Evolutionary conservation across 2,888 invertebrate species (phyloP).

Genomic region (Bellardia bayeri): DNA sequence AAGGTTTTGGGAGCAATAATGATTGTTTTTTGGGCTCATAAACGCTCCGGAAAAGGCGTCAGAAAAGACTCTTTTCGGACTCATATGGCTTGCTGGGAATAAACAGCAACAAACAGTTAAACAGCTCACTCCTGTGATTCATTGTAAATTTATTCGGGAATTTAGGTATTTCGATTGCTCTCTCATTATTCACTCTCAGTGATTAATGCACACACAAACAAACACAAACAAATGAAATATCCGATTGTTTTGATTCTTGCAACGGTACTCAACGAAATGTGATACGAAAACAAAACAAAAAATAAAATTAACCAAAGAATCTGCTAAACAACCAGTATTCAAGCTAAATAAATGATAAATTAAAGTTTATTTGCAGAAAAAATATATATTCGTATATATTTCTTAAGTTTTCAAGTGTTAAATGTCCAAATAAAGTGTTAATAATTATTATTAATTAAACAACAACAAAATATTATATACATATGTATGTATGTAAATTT

Average conservation of each 20-base stretch:
- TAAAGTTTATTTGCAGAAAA: neutral
- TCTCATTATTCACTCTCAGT: constrained; percentile 11
- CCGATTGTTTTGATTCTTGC: constrained; percentile 19
- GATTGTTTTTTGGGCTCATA: too few species aligned
- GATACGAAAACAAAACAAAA: constrained; percentile 49
- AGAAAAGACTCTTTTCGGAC: too few species aligned
- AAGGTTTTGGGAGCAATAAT: too few species aligned
- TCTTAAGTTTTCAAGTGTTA: neutral
- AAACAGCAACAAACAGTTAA: neutral
- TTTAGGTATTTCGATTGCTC: neutral
- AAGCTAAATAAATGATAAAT: constrained; percentile 35
- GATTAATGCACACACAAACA: neutral
- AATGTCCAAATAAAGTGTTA: constrained; percentile 26
- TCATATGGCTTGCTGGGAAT: too few species aligned
- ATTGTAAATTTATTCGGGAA: constrained; percentile 61
- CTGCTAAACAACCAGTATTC: neutral
- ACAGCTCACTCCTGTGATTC: constrained; percentile 55
- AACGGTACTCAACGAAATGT: constrained; percentile 55
- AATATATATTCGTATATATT: neutral
- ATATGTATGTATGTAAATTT: neutral
- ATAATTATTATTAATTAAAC: constrained; percentile 6
- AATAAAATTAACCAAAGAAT: constrained; percentile 14
- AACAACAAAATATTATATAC: neutral
- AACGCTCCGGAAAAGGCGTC: too few species aligned
- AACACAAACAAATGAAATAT: neutral